phyloP scores from a whole-genome alignment of 1,140 invertebrate genomes.

The Drosophila orena region DNA sequence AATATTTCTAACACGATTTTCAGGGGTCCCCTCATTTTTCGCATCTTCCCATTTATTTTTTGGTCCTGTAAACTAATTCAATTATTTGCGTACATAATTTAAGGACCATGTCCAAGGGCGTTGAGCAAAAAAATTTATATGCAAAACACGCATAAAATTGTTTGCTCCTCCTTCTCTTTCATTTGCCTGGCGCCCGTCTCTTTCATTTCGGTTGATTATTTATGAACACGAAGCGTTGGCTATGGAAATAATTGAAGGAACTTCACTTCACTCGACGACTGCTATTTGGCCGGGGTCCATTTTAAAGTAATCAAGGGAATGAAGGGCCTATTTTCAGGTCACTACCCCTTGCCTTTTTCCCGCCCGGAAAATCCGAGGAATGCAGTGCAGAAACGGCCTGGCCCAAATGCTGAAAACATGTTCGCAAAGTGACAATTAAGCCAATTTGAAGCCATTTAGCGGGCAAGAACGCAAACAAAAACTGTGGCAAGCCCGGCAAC shows the following conservation, averaged over 20 bases:
- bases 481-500: conserved; percentile 32
- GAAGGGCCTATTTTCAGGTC: conserved; percentile 63
- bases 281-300: conserved; percentile 43
- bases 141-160: conserved; percentile 82
- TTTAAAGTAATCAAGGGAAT: conserved; percentile 74
- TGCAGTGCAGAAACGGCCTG: conserved; percentile 37
- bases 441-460: conserved; percentile 79
- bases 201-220: conserved; percentile 58
- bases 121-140: conserved; percentile 79
- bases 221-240: conserved; percentile 71
- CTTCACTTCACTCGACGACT: conserved; percentile 23
- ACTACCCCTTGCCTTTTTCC: conserved; percentile 18
- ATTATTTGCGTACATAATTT: conserved; percentile 82
- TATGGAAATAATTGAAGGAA: conserved; percentile 73
- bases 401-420: conserved; percentile 65
- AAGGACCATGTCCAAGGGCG: conserved; percentile 37
- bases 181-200: background rate
- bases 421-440: conserved; percentile 80
- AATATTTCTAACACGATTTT: conserved; percentile 73
- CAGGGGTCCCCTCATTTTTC: conserved; percentile 7
- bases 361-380: conserved; percentile 29
- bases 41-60: background rate
- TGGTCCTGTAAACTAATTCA: conserved; percentile 68
- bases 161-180: conserved; percentile 13
- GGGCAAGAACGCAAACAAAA: conserved; percentile 41